Base-by-base conservation (phyloP, 2,888 invertebrate species). In the Trisateles emortualis region DNA sequence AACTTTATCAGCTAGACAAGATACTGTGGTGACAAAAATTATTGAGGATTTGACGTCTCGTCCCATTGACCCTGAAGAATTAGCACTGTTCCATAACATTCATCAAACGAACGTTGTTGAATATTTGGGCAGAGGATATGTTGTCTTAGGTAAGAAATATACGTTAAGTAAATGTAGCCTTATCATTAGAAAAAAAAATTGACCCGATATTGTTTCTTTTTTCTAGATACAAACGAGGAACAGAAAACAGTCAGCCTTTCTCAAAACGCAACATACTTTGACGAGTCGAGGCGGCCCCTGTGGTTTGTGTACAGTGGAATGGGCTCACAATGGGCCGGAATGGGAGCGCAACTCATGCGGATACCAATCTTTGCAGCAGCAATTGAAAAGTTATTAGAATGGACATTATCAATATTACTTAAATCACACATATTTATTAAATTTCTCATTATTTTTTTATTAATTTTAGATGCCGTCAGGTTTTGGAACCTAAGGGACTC, bases 241-340 rank as follows among this genome's bases (percentile, higher is more conserved):
- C 63, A 77, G 0, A 63, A 82, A 30, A 87, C 89, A 1, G 64
- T 84, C 0, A 70, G 79, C 19, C 41, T 86, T 1, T 32, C 54
- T 1, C 81, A 87, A 46, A 73, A 76, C 14, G 58, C 60, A 0
- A 75, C 75, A 13, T 87, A 87, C 56, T 86, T 76, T 17, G 84
- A 88, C 42, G 78, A 80, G 13, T 81, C 64, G 0, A 72, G 76
- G 30, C 79, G 93, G 0, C 95, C 95, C 2, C 83, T 96, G n/a
- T 96, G 95, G 95, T 95, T 94, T 79, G 93, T 96, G 52, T 96
- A 95, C 87, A 95, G 95, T 57, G 96, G 96, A 3, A 95, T 96
- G 95, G 96, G 95, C 10, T 94, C 94, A 0, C 95, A 96, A 76
- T 96, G 95, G 95, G 83, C 92, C 17, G 94, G 94, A 17, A 95